These are phyloP conservation scores for Romanogobio albipinnatus DNA, from an alignment of 2,113 vertebrate genomes.

Conservation along the genomic window DNA sequence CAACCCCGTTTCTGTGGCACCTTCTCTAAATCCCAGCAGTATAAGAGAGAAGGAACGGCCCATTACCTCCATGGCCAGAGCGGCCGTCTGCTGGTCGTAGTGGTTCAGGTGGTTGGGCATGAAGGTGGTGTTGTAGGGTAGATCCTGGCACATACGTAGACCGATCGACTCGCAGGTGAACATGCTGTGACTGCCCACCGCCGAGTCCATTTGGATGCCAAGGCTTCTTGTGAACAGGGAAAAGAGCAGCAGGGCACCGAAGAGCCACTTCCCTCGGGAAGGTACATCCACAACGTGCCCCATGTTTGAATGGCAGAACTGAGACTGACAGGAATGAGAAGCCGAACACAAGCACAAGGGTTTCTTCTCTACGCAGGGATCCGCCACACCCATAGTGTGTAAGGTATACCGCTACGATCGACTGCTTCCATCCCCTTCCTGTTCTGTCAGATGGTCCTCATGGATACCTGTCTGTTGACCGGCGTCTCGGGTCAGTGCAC, in stretches of 20 bases:
- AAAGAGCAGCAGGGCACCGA: slow-evolving; percentile 59
- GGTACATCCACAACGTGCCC: slow-evolving; percentile 1
- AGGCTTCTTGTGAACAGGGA: slow-evolving; percentile 59
- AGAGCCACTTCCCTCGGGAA: slow-evolving; percentile 26
- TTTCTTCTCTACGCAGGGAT: slow-evolving; percentile 34
- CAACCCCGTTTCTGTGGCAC: slow-evolving; percentile 40
- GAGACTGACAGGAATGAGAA: background rate
- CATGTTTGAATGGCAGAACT: slow-evolving; percentile 43
- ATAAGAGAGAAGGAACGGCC: background rate
- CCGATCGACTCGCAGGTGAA: slow-evolving; percentile 96
- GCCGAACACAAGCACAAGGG: slow-evolving; percentile 17
- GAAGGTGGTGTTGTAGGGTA: slow-evolving; percentile 96
- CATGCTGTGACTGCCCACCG: slow-evolving; percentile 83
- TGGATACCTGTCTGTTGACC: slow-evolving; percentile 5
- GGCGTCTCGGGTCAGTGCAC: slow-evolving; percentile 34
- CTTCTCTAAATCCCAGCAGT: slow-evolving; percentile 26
- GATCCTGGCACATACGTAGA: slow-evolving; percentile 96
- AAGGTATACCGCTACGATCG: slow-evolving; percentile 30
- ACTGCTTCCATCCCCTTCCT: slow-evolving; percentile 50
- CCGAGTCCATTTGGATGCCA: slow-evolving; percentile 70
- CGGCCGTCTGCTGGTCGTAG: slow-evolving; percentile 97
- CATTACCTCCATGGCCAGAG: slow-evolving; percentile 96
- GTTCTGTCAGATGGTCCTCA: slow-evolving; percentile 11
- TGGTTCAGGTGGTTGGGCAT: slow-evolving; percentile 99
- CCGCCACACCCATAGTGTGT: slow-evolving; percentile 40